Evolutionary conservation across 2,797 vertebrate genomes (phyloP), one percentile per base, ranked within the genome.

Genomic region (Esox lucius): DNA sequence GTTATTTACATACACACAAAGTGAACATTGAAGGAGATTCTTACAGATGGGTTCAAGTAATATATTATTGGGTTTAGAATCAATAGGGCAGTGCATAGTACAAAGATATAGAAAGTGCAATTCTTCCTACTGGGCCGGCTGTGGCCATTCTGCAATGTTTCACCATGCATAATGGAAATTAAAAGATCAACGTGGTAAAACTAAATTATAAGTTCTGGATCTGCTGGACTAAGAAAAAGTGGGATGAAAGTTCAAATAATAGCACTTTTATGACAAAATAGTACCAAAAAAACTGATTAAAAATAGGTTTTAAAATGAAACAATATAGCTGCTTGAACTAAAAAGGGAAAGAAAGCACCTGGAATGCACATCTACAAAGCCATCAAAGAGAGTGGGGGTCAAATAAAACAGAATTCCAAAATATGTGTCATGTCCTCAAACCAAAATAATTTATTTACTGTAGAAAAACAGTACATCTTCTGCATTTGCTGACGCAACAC

Each of bases 21-120:
- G 95, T 96, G 94, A 95, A 94, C 84, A 92, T 94, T 95, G 93
- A 95, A 94, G 94, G 90, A 94, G 89, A 90, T 95, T 95, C 93
- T 95, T 94, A 96, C 93, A 95, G 94, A 97, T 95, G 95, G 95
- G 94, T 99, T 98, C 96, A 98, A 98, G 96, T 99, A 97, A 95
- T 96, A 97, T 91, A 93, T 96, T 95, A 96, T 95, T 96, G 95
- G 96, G 95, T 96, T 93, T 95, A 96, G 97, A 99, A 98, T 99
- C 97, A 99, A 97, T 96, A 98, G 97, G 97, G 97, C 96, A 97
- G 97, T 99, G 97, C 98, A 99, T 98, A 99, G 97, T 99, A 99
- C 96, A 99, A 98, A 99, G 97, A 96, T 95, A 96, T 93, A 96
- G 95, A 99, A 98, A 98, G 97, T 99, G 97, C 97, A 98, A 97